Conservation (phyloP, 1,140 invertebrate genomes). For the Cephus cinctus region DNA sequence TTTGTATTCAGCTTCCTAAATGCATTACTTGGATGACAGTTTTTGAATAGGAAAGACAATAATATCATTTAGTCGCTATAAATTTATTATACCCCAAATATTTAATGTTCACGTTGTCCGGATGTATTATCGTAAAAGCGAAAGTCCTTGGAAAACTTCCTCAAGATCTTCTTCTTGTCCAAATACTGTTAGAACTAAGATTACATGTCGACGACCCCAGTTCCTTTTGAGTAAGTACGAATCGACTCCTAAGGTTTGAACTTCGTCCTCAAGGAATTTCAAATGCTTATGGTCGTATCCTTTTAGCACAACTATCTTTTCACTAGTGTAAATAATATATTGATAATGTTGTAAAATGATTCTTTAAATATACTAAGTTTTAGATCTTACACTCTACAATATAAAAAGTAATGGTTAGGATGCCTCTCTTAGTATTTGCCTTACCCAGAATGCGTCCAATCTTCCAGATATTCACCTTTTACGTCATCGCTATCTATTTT, state of each 20-base stretch:
- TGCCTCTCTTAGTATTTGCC: too few species aligned
- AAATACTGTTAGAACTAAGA: conserved; percentile 29
- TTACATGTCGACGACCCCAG: conserved; percentile 17
- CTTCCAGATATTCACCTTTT: conserved; percentile 18
- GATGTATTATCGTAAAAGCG: conserved; percentile 16
- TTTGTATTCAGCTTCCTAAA: too few species aligned
- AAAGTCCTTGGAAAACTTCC: conserved; percentile 26
- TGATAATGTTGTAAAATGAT: too few species aligned
- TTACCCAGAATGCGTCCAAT: conserved; percentile 32
- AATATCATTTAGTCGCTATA: too few species aligned
- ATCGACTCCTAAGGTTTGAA: conserved; percentile 18
- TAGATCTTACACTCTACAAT: too few species aligned
- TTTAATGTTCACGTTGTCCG: too few species aligned
- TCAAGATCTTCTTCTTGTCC: conserved; percentile 28
- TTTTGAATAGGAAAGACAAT: too few species aligned
- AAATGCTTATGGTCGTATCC: conserved; percentile 37
- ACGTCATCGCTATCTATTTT: conserved; percentile 16
- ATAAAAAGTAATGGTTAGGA: too few species aligned
- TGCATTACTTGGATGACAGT: too few species aligned
- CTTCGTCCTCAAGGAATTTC: conserved; percentile 26
- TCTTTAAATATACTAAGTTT: too few species aligned
- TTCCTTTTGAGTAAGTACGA: conserved; percentile 13
- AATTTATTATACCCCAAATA: too few species aligned
- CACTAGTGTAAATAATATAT: conserved; percentile 21
- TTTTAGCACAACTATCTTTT: conserved; percentile 28